Conservation (phyloP, 1,140 invertebrate species). For the Lanistes nyassanus region DNA sequence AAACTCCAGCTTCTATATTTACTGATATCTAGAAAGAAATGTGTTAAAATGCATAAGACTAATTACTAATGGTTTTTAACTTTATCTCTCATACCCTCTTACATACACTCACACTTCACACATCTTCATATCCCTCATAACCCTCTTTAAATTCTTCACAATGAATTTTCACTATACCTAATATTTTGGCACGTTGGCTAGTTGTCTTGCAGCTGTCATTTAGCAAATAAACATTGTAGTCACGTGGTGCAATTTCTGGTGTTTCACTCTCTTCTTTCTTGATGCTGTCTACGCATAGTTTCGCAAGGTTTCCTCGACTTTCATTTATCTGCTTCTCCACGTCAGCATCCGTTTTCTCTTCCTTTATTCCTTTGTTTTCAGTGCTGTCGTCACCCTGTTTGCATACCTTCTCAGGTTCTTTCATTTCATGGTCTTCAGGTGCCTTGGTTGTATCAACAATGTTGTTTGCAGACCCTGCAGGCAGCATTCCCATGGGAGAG, state of each 20-base stretch:
- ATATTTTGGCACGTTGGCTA: constrained; percentile 81
- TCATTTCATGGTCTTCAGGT: neutral
- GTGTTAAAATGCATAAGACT: neutral
- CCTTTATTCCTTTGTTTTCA: neutral
- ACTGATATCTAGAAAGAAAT: neutral
- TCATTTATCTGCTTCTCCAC: neutral
- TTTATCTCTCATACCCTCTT: neutral
- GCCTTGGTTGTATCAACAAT: too few relatives aligned
- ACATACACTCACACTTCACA: neutral
- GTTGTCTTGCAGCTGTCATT: constrained; percentile 96
- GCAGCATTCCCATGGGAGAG: too few relatives aligned
- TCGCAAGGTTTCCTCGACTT: neutral
- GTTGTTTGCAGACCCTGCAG: too few relatives aligned
- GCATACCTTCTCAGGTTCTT: neutral
- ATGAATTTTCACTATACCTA: constrained; percentile 59
- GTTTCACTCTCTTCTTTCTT: constrained; percentile 7
- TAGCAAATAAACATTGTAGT: constrained; percentile 88
- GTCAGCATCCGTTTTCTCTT: neutral
- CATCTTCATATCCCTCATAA: too few relatives aligned
- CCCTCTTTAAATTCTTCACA: neutral
- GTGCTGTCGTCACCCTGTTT: neutral
- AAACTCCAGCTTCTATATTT: neutral
- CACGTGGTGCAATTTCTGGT: constrained; percentile 74
- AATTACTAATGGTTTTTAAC: neutral
- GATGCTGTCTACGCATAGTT: neutral